These are phyloP conservation scores for Phalacrocorax brasilianus DNA, from an alignment of 2,113 vertebrate genomes.

Conservation along the genomic window DNA sequence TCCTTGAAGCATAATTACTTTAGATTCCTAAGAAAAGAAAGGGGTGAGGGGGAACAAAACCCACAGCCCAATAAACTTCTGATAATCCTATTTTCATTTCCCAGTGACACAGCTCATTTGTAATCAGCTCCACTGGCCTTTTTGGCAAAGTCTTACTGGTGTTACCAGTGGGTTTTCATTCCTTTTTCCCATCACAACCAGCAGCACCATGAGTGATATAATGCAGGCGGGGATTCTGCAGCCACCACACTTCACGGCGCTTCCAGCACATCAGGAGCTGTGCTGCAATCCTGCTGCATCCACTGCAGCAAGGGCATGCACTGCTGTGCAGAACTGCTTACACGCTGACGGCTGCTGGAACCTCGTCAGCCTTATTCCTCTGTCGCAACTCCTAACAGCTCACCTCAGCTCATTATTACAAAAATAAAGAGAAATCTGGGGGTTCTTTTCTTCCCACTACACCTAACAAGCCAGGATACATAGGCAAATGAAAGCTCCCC, in stretches of 20 bases:
- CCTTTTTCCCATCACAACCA: not conserved
- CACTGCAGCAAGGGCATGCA: not conserved
- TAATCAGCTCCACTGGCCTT: not conserved
- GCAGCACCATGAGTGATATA: not conserved
- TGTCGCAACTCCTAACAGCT: not conserved
- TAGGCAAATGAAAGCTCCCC: not conserved
- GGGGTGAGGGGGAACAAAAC: not conserved
- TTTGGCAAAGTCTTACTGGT: not conserved
- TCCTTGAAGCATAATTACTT: not conserved
- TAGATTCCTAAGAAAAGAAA: not conserved
- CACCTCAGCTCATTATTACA: not conserved
- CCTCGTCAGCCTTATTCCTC: not conserved
- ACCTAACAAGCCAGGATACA: not conserved
- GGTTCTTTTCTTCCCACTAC: not conserved
- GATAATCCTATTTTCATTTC: not conserved
- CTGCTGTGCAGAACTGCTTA: accelerated
- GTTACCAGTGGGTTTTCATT: not conserved
- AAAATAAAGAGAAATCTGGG: not conserved
- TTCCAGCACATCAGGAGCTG: not conserved
- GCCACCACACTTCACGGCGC: not conserved
- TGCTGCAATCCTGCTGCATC: not conserved
- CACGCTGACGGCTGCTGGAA: accelerated
- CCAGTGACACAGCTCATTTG: not conserved
- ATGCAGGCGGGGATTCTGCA: not conserved
- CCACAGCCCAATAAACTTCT: not conserved